phyloP scores from a whole-genome alignment of 2,888 invertebrate genomes.

The Prostheceraeus crozeri region DNA sequence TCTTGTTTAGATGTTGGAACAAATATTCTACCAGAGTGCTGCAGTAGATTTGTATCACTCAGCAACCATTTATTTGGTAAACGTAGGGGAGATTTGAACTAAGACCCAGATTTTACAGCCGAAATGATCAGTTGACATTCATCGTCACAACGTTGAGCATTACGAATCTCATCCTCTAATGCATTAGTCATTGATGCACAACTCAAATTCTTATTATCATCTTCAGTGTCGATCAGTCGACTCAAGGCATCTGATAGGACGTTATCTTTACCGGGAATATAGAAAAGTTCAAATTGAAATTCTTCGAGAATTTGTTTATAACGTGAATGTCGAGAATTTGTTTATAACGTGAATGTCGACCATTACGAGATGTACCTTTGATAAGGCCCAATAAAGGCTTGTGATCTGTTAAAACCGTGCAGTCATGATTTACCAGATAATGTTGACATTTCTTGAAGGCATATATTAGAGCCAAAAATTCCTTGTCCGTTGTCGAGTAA shows the following conservation, averaged over 20 bases:
- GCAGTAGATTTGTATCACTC: not conserved
- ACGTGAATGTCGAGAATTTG: constrained; percentile 26
- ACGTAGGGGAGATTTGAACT: constrained; percentile 10
- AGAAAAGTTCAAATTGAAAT: constrained; percentile 20
- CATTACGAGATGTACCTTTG: constrained; percentile 21
- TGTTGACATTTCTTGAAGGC: too few relatives aligned
- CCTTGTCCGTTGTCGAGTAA: constrained; percentile 14
- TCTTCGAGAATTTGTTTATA: constrained; percentile 23
- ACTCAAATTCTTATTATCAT: constrained; percentile 20
- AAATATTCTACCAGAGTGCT: constrained; percentile 9
- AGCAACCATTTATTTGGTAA: constrained; percentile 14
- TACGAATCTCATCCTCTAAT: constrained; percentile 5
- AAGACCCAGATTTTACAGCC: not conserved
- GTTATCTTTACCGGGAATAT: constrained; percentile 8
- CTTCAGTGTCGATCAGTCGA: constrained; percentile 14
- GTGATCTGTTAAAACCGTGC: too few relatives aligned
- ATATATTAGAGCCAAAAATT: constrained; percentile 9
- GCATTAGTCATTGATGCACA: not conserved
- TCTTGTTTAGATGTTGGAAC: constrained; percentile 22
- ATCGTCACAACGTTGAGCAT: not conserved
- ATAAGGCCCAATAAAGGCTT: constrained; percentile 13
- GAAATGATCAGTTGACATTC: not conserved
- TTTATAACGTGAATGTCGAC: constrained; percentile 17
- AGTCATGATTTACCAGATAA: too few relatives aligned
- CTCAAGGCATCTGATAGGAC: constrained; percentile 24